phyloP scores from a whole-genome alignment of 2,888 invertebrate genomes.

The Mechanitis mazaeus region DNA sequence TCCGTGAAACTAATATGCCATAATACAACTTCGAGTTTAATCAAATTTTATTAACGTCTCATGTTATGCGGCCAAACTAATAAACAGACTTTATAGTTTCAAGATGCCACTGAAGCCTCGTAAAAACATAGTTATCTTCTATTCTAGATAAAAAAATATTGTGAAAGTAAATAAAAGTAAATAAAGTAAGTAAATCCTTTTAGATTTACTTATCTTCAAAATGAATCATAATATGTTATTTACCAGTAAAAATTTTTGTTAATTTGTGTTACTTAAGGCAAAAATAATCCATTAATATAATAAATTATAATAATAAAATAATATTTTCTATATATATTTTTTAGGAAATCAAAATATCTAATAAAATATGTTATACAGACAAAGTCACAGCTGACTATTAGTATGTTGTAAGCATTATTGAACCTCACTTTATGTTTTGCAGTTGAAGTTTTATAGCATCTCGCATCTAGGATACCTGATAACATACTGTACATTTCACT shows the following conservation, averaged over 20 bases:
- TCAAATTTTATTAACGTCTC: neutral
- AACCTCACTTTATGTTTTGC: conserved; percentile 13
- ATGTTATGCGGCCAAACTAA: conserved; percentile 1
- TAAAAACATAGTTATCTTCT: neutral
- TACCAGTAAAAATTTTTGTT: too few species aligned
- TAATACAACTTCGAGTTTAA: neutral
- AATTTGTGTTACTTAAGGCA: too few species aligned
- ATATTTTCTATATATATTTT: neutral
- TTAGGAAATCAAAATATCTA: neutral
- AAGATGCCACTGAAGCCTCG: neutral
- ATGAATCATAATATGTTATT: too few species aligned
- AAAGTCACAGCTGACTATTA: neutral
- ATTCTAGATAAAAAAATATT: neutral
- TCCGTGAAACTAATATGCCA: neutral
- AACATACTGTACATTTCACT: neutral
- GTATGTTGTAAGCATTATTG: neutral
- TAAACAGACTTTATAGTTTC: conserved; percentile 5
- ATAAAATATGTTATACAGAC: neutral
- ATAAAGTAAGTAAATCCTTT: too few species aligned
- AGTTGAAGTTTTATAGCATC: conserved; percentile 24
- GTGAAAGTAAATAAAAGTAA: neutral
- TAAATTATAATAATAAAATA: too few species aligned
- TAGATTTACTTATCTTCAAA: too few species aligned
- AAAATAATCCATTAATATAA: too few species aligned
- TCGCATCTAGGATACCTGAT: conserved; percentile 17